These are phyloP conservation scores for Griposia aprilina DNA, from an alignment of 2,888 invertebrate species.

Conservation along the genomic window DNA sequence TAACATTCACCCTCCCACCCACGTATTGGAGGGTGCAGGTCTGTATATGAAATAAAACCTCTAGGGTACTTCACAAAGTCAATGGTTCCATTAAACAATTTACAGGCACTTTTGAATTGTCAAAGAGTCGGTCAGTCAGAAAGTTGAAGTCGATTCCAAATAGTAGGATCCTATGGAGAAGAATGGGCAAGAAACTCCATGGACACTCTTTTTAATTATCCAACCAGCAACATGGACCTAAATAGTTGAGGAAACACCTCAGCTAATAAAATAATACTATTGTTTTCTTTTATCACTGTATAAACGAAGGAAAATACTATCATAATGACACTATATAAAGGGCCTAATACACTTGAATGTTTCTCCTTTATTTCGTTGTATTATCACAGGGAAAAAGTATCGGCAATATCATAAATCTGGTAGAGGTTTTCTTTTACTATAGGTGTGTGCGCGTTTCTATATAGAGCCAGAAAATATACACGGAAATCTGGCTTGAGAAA, in stretches of 20 bases:
- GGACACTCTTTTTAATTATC: neutral
- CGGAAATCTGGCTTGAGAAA: slow-evolving; percentile 29
- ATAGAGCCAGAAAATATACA: slow-evolving; percentile 42
- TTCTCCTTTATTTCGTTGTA: slow-evolving; percentile 32
- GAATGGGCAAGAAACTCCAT: neutral
- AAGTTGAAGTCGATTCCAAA: neutral
- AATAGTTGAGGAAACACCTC: neutral
- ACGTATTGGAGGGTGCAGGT: no score
- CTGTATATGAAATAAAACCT: no score
- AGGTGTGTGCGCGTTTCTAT: slow-evolving; percentile 15
- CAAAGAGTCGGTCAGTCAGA: neutral
- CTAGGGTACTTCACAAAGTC: no score
- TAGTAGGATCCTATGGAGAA: neutral
- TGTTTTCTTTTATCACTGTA: neutral
- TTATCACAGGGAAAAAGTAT: slow-evolving; percentile 41
- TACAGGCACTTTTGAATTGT: neutral
- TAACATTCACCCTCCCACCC: no score
- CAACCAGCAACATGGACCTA: neutral
- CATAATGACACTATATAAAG: slow-evolving; percentile 9
- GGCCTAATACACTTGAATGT: slow-evolving; percentile 34
- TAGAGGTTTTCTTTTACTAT: slow-evolving; percentile 23
- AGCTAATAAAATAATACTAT: neutral
- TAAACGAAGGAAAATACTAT: slow-evolving; percentile 13
- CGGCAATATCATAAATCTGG: slow-evolving; percentile 57
- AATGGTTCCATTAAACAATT: neutral